Base-by-base conservation (phyloP, 2,797 vertebrate genomes). In the Sandelia bainsii region DNA sequence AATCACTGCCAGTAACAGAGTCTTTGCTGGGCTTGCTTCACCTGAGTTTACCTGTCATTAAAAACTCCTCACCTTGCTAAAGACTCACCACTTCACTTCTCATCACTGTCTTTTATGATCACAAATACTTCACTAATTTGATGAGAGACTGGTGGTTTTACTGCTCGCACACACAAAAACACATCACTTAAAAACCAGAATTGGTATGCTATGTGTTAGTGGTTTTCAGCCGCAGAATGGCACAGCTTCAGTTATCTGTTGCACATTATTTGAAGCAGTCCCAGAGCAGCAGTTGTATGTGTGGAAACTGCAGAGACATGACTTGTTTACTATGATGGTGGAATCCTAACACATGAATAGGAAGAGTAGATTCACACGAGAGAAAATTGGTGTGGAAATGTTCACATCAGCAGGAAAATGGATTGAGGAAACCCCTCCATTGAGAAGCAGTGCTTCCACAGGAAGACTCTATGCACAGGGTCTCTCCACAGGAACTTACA, bases 1-100 rank as follows among this genome's bases (percentile, higher is more conserved):
- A 94, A 94, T 94, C 93, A 92, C 88, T 89, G 91, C 86, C 86
- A 85, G 91, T 85, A 91, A 93, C 82, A 82, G 88, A 92, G 84
- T 84, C 89, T 75, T 34, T 50, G 63, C 79, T 27, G 67, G 83
- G 70, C 52, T 62, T 64, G 80, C 79, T 90, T 92, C 88, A 92
- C 89, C 91, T 91, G 87, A 90, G 72, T 90, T 92, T 86, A 92
- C 90, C 90, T 92, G 86, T 89, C 83, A 87, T 83, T 84, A 78
- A 87, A 77, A 83, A 75, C 83, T 84, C 81, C 45, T 62, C 82
- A 61, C 75, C 72, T 82, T 7, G 19, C 74, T 69, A 22, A 59
- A 44, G 42, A 39, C 67, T 58, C 59, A 32, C 66, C 39, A 42
- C 79, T 68, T 69, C 54, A 61, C 57, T 57, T 29, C 17, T 49